A percentile compares a stretch with the other conserved stretches of the same genome.
These are phyloP conservation scores for Atherinomorus stipes DNA, from an alignment of 2,113 vertebrate genomes.

Conservation along the genomic window DNA sequence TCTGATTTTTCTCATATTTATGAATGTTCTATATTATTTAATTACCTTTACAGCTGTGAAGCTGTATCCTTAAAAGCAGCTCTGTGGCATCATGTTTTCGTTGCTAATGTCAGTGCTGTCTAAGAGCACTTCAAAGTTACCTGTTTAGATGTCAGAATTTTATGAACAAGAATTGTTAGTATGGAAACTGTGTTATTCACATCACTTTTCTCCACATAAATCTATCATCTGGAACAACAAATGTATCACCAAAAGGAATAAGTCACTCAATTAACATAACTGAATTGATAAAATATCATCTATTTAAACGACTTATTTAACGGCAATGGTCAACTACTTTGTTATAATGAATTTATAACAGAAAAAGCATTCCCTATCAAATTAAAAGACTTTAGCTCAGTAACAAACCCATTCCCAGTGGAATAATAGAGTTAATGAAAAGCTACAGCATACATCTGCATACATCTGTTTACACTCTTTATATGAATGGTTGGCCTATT, in stretches of 20 bases:
- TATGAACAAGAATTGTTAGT: too few relatives aligned
- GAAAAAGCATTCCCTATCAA: background rate
- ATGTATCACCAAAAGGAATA: background rate
- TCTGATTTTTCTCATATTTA: too few relatives aligned
- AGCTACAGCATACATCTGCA: background rate
- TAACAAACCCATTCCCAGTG: background rate
- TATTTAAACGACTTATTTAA: too few relatives aligned
- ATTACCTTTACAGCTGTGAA: too few relatives aligned
- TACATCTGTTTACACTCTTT: background rate
- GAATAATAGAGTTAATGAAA: background rate
- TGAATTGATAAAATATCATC: background rate
- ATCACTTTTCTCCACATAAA: too few relatives aligned
- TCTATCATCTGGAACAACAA: background rate
- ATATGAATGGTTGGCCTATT: too few relatives aligned
- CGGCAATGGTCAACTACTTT: background rate
- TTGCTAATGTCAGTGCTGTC: too few relatives aligned
- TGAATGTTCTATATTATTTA: too few relatives aligned
- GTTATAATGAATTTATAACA: background rate
- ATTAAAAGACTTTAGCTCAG: slow-evolving; percentile 2
- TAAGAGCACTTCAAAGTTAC: background rate
- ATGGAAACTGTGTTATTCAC: too few relatives aligned
- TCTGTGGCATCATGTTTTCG: too few relatives aligned
- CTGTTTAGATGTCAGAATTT: background rate
- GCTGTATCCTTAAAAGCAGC: too few relatives aligned
- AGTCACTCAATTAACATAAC: background rate